Conservation (phyloP, 2,113 vertebrate genomes). For the Odocoileus hemionus region DNA sequence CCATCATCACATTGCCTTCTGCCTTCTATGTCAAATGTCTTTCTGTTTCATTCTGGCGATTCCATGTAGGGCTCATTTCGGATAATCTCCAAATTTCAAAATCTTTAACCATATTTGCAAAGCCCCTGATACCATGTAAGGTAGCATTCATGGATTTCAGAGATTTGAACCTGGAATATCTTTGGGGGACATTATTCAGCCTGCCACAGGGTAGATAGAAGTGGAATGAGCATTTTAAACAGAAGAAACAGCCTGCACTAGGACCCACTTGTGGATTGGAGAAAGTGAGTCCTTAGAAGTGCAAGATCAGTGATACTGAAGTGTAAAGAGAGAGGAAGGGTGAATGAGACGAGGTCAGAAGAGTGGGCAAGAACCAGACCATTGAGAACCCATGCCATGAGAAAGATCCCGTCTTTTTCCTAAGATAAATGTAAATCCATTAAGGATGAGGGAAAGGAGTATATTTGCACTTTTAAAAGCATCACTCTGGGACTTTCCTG, state of each 20-base stretch:
- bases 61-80: not conserved
- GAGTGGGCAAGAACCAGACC: not conserved
- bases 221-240: not conserved
- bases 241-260: not conserved
- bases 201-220: not conserved
- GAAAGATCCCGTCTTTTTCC: not conserved
- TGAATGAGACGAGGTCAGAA: not conserved
- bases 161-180: not conserved
- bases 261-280: rapidly evolving
- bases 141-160: not conserved
- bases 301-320: not conserved
- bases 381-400: not conserved
- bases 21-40: not conserved
- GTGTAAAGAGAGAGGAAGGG: not conserved
- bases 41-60: not conserved
- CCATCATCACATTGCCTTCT: not conserved
- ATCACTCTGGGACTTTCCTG: not conserved
- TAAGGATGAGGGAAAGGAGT: not conserved
- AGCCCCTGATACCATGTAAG: not conserved
- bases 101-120: not conserved
- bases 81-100: not conserved
- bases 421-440: not conserved
- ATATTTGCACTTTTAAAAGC: not conserved
- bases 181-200: not conserved
- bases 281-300: not conserved